These are phyloP conservation scores for Podiceps cristatus DNA, from an alignment of 2,113 vertebrate genomes.

Conservation along the genomic window DNA sequence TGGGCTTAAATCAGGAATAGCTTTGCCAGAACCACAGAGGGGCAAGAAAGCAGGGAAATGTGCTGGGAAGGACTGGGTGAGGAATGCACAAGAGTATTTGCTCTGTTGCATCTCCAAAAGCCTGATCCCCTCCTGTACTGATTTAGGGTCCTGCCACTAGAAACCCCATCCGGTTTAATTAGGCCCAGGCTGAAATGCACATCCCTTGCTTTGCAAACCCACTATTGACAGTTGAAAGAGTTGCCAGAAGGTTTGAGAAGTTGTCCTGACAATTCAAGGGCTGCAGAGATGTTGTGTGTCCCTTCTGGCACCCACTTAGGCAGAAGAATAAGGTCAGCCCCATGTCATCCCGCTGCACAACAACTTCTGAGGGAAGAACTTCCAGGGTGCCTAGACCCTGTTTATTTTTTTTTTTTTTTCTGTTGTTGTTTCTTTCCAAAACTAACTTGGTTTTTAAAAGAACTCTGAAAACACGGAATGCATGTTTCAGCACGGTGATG, in stretches of 20 bases:
- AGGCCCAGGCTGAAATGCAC: neutral
- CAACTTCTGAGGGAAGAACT: neutral
- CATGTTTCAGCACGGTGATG: neutral
- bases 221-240: rapidly evolving
- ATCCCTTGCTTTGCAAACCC: neutral
- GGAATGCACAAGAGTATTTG: rapidly evolving
- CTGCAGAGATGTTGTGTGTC: neutral
- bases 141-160: neutral
- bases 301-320: neutral
- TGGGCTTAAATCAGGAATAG: neutral
- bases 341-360: rapidly evolving
- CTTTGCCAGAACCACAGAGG: neutral
- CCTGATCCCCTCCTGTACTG: neutral
- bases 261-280: neutral
- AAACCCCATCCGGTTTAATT: rapidly evolving
- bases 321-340: neutral
- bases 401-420: no score
- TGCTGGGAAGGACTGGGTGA: neutral
- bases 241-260: neutral
- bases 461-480: neutral
- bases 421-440: neutral
- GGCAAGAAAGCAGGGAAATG: neutral
- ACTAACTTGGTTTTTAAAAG: rapidly evolving
- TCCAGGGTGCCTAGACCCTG: rapidly evolving
- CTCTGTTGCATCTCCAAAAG: neutral